Conservation (phyloP, 1,140 invertebrate species). For the Muscidifurax raptorellus region DNA sequence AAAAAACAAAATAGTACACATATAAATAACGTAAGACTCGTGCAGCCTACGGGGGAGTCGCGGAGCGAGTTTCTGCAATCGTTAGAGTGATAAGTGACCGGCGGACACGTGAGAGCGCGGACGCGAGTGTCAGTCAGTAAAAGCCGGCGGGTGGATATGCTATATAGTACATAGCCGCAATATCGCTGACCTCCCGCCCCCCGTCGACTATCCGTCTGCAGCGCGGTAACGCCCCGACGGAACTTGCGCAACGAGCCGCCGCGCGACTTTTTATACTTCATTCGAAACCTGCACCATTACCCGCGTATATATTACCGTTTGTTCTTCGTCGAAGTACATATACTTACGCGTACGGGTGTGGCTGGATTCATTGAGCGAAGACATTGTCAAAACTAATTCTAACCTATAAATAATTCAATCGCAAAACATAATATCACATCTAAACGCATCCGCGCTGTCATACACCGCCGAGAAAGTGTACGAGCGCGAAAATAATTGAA, state of each 20-base stretch:
- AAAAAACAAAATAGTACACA: neutral
- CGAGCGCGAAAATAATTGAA: neutral
- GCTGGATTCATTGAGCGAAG: neutral
- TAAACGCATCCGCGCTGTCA: neutral
- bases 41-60: too few relatives aligned
- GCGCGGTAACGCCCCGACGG: neutral
- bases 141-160: neutral
- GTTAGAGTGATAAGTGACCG: constrained; percentile 67
- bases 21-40: neutral
- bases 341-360: neutral
- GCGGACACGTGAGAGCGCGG: constrained; percentile 66
- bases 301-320: neutral
- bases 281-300: constrained; percentile 1
- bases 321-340: neutral
- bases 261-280: neutral
- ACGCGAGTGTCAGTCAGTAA: constrained; percentile 62
- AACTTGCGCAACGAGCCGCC: constrained; percentile 2
- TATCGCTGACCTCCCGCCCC: constrained; percentile 56
- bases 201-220: constrained; percentile 16
- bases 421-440: neutral
- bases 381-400: too few relatives aligned
- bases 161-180: constrained; percentile 20
- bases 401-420: too few relatives aligned
- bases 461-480: neutral
- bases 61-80: constrained; percentile 57